Base-by-base conservation (phyloP, 2,888 invertebrate genomes). In the Elegia similella region DNA sequence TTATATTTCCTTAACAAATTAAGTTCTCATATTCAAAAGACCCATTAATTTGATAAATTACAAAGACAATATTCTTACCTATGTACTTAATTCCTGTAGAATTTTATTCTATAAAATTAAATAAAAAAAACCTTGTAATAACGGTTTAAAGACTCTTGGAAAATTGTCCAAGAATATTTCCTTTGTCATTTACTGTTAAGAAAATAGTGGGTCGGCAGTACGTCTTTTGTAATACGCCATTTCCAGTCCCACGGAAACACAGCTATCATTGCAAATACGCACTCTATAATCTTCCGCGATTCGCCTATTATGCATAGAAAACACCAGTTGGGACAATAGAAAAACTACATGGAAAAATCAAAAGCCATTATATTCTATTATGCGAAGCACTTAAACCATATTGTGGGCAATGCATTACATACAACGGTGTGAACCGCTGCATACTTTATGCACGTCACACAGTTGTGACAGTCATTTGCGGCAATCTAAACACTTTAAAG, bases 271-370 rank as follows among this genome's bases (percentile, higher is more conserved):
- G 72, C 73, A 70, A 74, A 72, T 75, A 70, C 66, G 69, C 59
- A 66, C 75, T 76, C 86, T 86, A 76, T 88, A 88, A 88, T 88
- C 84, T 86, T 70, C 60, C 55, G 63, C 64, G 59, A 71, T 70
- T 69, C 73, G 60, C 65, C 73, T 73, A 88, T 88, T 89, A 88
- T 83, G 79, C 80, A 83, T 73, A 82, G 86, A 84, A 84, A 85
- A 83, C 73, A 75, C 74, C 71, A 75, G 80, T 76, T 76, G 73
- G 76, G 75, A 85, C 85, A 85, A 84, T 86, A 83, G 84, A 50
- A 83, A 86, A 84, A 83, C 72, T 75, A 73, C 77, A 76, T 82
- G 79, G 84, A 86, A 84, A 64, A 88, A 86, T 80, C 70, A 75
- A 83, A 81, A 70, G 76, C 74, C 59, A 86, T 87, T 87, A 84